Percentiles rank a stretch among this genome's conserved stretches.
Evolutionary conservation across 2,888 invertebrate genomes (phyloP).

Genomic region (Cyrtodaria siliqua): DNA sequence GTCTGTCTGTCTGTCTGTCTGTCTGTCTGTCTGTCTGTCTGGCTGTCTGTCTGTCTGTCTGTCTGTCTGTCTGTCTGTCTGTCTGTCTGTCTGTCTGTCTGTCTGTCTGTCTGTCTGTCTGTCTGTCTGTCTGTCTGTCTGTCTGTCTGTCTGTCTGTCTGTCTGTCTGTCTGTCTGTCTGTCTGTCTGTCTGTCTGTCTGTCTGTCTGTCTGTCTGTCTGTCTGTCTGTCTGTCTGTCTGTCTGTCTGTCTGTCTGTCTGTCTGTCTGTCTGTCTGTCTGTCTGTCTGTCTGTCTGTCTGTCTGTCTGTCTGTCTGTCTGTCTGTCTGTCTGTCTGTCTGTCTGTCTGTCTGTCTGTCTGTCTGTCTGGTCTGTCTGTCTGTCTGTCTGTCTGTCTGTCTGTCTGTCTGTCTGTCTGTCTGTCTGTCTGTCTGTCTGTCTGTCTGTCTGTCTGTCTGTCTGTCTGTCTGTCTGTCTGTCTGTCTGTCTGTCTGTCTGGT

Average conservation of each 20-base stretch:
- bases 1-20: conserved; percentile 3
- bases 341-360: background rate
- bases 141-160: conserved; percentile 3
- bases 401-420: conserved; percentile 3
- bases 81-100: conserved; percentile 3
- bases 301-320: conserved; percentile 6
- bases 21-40: too few relatives aligned
- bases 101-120: conserved; percentile 3
- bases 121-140: conserved; percentile 3
- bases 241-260: background rate
- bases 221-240: background rate
- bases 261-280: background rate
- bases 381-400: conserved; percentile 3
- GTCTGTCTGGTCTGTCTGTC: too few relatives aligned
- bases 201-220: background rate
- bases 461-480: conserved; percentile 1
- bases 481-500: too few relatives aligned
- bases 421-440: conserved; percentile 3
- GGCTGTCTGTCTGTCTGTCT: too few relatives aligned
- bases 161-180: conserved; percentile 4
- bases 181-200: conserved; percentile 2
- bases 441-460: conserved; percentile 3
- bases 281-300: background rate
- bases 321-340: conserved; percentile 6
- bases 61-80: conserved; percentile 1